Base-by-base conservation (phyloP, 2,888 invertebrate species). In the Drosophila flavopinicola region DNA sequence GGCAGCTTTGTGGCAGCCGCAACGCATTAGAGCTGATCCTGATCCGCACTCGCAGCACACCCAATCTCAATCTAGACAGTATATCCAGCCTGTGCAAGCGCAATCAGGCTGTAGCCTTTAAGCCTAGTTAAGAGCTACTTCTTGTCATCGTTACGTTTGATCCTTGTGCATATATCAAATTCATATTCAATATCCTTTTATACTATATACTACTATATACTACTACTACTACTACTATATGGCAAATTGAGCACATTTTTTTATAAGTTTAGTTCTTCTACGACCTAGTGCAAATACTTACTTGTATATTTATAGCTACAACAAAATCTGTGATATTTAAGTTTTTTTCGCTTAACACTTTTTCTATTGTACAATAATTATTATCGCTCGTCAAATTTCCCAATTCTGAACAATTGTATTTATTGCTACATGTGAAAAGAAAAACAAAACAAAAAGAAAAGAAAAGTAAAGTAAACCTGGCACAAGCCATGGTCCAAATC, bases 301-400 rank as follows among this genome's bases (percentile, higher is more conserved):
- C 9, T 25, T 47, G 15, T 65, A 38, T 52, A 63, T 51, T 20
- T 20, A n/a, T 69, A 75, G 58, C 66, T 49, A 17, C 29, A 44
- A 67, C 47, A 78, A 87, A 78, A 83, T 87, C 90, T 90, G 90
- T 90, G 90, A 90, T 90, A 90, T 87, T 87, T 88, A 90, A 89
- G 90, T 90, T 90, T 67, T 25, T 9, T 44, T 11, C 63, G n/a
- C 68, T 61, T 68, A 75, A 70, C 68, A 58, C 39, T 61, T 71
- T 76, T 73, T 66, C 76, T 64, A 67, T 57, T 61, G 66, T 73
- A 75, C 49, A 65, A 48, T 71, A 64, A 71, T 52, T 63, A 71
- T 52, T 63, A 56, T 59, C 51, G 52, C 52, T 58, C 52, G 49
- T 59, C 20, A 66, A 59, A 69, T 57, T 71, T 82, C 68, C 54